Evolutionary conservation across 2,888 invertebrate genomes (phyloP).

Genomic region (Ferrisia virgata): DNA sequence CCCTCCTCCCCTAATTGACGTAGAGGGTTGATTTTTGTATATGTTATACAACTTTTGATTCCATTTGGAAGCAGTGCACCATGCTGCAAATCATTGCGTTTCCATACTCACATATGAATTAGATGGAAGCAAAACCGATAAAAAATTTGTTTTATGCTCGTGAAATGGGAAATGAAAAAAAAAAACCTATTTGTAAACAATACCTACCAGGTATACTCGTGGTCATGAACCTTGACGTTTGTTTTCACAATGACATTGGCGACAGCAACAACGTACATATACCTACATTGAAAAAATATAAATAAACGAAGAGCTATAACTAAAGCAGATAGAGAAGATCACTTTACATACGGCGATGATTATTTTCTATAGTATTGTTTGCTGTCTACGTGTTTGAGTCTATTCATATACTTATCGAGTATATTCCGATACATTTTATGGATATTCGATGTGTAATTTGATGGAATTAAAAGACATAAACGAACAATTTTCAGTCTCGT

Average conservation of each 20-base stretch:
- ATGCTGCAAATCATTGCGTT: too few relatives aligned
- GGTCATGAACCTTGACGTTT: slow-evolving; percentile 39
- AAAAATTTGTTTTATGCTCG: too few relatives aligned
- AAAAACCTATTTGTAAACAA: background rate
- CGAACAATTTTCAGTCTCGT: too few relatives aligned
- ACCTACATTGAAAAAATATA: background rate
- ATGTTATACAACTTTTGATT: too few relatives aligned
- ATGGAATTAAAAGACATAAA: slow-evolving; percentile 6
- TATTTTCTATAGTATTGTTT: background rate
- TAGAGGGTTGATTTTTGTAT: too few relatives aligned
- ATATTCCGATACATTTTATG: background rate
- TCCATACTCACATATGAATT: too few relatives aligned
- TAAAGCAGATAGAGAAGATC: background rate
- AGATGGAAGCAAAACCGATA: too few relatives aligned
- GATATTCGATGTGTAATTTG: background rate
- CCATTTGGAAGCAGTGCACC: too few relatives aligned
- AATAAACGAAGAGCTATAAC: background rate
- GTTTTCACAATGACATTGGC: background rate
- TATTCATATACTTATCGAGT: too few relatives aligned
- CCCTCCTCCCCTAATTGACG: too few relatives aligned
- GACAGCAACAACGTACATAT: background rate
- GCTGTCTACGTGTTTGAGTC: background rate
- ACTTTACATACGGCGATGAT: background rate
- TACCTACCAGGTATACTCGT: background rate
- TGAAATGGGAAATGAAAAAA: too few relatives aligned